Base-by-base conservation (phyloP, 1,140 invertebrate species). In the Phenacoccus solenopsis region DNA sequence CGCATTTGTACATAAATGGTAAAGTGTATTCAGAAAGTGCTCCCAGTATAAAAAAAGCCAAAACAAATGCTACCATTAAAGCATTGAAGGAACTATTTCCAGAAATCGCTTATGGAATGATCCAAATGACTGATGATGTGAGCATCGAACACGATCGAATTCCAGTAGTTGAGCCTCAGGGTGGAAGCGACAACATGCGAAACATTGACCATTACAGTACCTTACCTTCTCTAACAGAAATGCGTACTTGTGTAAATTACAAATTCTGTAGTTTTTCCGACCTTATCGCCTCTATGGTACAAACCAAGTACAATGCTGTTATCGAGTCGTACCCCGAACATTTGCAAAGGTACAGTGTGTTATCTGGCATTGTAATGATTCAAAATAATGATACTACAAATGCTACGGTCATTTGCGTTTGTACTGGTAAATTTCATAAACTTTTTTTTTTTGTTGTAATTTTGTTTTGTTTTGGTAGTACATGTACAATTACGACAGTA, bases 321-420 rank as follows among this genome's bases (percentile, higher is more conserved):
- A 22, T 64, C 9, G 20, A 64, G 25, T 24, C 21, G 13, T 27
- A 24, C 12, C 13, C 59, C 22, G 59, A 64, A 4, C 59, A 64
- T 64, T 10, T 24, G 59, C 59, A 27, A 64, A 64, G 59, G 16
- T 64, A 64, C 59, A 64, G 59, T 25, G 59, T 64, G 25, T 22
- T 64, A 64, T 64, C 59, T 10, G 59, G 59, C 25, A 64, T 64
- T 27, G 25, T 64, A 25, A 64, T 64, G 59, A 64, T 64, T 25
- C 59, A 20, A 24, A 25, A 64, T 64, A 64, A 64, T 25, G 59
- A 64, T 64, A 24, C 20, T 2, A 24, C 59, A 9, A 25, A 9
- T 64, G 59, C 59, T 64, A 25, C 22, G 2, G 59, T 64, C 22
- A 64, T 64, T 25, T 24, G 22, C 9, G 22, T 64, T 10, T 64